phyloP scores from a whole-genome alignment of 2,888 invertebrate species.

The Zhengitettix transpicula region DNA sequence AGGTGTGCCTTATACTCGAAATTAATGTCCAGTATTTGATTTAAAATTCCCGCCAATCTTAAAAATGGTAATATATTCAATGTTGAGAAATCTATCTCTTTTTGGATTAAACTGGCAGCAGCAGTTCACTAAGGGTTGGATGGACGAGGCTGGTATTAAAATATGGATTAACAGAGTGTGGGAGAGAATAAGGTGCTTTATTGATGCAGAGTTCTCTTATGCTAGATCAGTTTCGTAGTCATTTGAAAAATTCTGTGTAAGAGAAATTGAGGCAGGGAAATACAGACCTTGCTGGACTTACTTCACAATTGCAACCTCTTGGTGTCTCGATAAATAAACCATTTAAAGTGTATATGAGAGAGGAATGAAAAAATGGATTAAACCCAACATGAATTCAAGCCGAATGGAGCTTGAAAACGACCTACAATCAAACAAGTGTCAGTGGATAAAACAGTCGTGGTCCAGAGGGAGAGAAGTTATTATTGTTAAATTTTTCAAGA shows the following conservation, averaged over 20 bases:
- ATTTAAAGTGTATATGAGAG: no score
- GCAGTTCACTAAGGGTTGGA: no score
- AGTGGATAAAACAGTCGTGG: no score
- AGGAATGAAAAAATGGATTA: not conserved
- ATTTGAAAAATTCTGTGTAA: not conserved
- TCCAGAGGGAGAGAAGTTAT: not conserved
- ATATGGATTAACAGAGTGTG: not conserved
- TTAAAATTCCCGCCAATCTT: no score
- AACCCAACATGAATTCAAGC: not conserved
- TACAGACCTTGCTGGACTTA: not conserved
- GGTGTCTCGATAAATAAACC: not conserved
- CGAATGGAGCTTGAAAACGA: not conserved
- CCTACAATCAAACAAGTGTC: not conserved
- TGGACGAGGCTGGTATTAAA: no score
- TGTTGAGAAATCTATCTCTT: no score
- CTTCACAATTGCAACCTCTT: not conserved
- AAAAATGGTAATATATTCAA: no score
- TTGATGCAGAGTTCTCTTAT: not conserved
- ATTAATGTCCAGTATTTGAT: no score
- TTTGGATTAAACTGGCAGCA: no score
- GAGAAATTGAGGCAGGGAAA: not conserved
- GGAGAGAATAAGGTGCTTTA: not conserved
- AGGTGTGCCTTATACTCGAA: no score
- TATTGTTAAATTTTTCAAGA: not conserved
- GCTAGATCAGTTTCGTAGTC: not conserved